Conservation (phyloP, 2,888 invertebrate genomes). For the Leptopilina drosophilae region DNA sequence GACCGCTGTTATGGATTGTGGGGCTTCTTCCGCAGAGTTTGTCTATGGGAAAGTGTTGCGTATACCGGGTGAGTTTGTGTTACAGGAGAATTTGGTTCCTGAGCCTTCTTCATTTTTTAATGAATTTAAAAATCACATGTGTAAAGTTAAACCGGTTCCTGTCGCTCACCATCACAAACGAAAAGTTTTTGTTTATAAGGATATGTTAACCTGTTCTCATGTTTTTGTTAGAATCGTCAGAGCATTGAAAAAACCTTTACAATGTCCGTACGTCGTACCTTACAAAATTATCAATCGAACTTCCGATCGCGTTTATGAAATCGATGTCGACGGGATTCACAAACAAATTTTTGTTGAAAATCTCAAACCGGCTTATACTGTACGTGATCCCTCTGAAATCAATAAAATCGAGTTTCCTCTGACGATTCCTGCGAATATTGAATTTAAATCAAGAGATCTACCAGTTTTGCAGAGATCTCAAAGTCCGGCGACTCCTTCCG, state of each 20-base stretch:
- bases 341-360: neutral
- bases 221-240: neutral
- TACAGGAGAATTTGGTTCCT: neutral
- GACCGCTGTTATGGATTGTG: too few species aligned
- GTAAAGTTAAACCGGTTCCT: too few species aligned
- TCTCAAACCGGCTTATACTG: neutral
- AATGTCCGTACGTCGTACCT: neutral
- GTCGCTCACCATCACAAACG: neutral
- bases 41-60: too few species aligned
- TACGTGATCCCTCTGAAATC: neutral
- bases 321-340: neutral
- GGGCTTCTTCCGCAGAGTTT: too few species aligned
- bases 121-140: neutral
- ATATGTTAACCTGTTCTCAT: neutral
- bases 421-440: too few species aligned
- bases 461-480: too few species aligned
- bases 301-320: neutral
- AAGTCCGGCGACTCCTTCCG: too few species aligned
- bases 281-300: conserved; percentile 3
- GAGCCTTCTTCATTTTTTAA: neutral
- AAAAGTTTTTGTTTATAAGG: neutral
- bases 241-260: neutral
- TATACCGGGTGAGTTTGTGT: neutral
- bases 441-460: too few species aligned
- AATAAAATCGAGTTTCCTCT: too few species aligned